Base-by-base conservation (phyloP, 2,888 invertebrate species). In the Folsomia candida region DNA sequence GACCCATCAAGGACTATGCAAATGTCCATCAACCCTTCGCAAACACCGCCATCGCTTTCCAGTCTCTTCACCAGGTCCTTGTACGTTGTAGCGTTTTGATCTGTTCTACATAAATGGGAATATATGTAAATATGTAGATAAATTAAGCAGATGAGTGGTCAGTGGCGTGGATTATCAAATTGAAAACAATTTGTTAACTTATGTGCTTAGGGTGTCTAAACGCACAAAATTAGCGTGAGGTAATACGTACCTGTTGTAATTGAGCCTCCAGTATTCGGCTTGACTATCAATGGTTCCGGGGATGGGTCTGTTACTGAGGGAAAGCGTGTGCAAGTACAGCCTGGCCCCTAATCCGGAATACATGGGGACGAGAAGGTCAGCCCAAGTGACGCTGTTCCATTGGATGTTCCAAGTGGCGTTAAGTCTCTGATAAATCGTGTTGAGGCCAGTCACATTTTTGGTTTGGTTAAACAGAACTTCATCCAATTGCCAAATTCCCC, bases 401-500 rank as follows among this genome's bases (percentile, higher is more conserved):
- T 65, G 51, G 11, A 76, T 75, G 9, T 59, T 37, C 24, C 69
- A 70, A 6, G 18, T 28, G n/a, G 57, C 22, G 58, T 59, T 9
- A 60, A 51, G n/a, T 62, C 51, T 9, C 47, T 51, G 4, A 51
- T 66, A 22, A 69, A 61, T 2, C 58, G 28, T 11, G 66, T 27
- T 26, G 24, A 67, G 25, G 65, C 37, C 6, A 14, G 54, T 37
- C 54, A 47, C 22, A 29, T 6, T 59, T 24, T 67, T 67, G 1
- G 74, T 74, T 9, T 2, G 20, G 1, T 67, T 58, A 64, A 67
- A 71, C 2, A 47, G 18, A n/a, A 24, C 6, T 51, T 70, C 59
- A 18, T 51, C 58, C 1, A 75, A 57, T 62, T 73, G 69, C 75
- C 75, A 75, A 24, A 75, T 75, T 29, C 75, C 75, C 9, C 75